These are phyloP conservation scores for Ageneiosus marmoratus DNA, from an alignment of 2,113 vertebrate genomes.

Conservation along the genomic window DNA sequence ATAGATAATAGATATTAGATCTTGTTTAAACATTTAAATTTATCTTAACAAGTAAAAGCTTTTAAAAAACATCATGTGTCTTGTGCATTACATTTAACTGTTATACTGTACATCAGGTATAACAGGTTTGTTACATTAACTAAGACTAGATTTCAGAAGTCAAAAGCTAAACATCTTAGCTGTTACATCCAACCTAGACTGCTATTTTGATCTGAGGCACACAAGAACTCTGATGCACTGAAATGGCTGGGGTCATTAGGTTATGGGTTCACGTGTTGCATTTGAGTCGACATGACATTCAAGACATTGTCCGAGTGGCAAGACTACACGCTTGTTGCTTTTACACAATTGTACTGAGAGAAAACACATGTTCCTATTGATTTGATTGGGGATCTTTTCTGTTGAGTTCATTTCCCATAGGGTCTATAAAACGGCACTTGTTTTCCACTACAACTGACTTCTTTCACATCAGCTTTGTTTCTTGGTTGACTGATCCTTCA, in stretches of 20 bases:
- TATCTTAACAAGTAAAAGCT: not conserved
- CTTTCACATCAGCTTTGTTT: conserved; percentile 28
- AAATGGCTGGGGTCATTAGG: not conserved
- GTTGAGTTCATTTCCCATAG: conserved; percentile 50
- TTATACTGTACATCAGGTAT: not conserved
- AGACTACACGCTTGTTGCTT: not conserved
- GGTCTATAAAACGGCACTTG: conserved; percentile 60
- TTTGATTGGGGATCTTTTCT: conserved; percentile 64
- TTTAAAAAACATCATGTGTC: not conserved
- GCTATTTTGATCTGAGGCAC: not conserved
- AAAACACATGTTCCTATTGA: conserved; percentile 60
- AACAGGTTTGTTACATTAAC: not conserved
- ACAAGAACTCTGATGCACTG: not conserved
- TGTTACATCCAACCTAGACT: not conserved
- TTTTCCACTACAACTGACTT: conserved; percentile 59
- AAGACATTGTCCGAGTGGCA: not conserved
- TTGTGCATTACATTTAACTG: not conserved
- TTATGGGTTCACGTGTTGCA: not conserved
- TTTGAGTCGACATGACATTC: not conserved
- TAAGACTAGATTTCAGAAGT: too few species aligned
- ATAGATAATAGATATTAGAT: too few species aligned
- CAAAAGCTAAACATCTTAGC: too few species aligned
- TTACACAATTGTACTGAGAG: conserved; percentile 41
- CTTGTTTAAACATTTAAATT: not conserved
- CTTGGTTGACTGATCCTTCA: conserved; percentile 28